These are phyloP conservation scores for Aporophyla nigra DNA, from an alignment of 2,888 invertebrate genomes.

Conservation along the genomic window DNA sequence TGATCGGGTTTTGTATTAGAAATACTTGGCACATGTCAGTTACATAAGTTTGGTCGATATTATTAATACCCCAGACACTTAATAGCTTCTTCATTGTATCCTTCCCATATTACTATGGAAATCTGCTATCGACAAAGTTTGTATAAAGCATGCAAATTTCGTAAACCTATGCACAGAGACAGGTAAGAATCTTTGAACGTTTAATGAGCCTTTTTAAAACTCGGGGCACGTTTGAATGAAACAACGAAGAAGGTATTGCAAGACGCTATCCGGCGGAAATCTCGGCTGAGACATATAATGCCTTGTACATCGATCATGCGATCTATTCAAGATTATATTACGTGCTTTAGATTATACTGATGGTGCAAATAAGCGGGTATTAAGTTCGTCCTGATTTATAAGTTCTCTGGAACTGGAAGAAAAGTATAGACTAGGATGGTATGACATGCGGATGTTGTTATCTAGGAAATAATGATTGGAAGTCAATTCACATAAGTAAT, in stretches of 20 bases:
- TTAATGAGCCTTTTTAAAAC: slow-evolving; percentile 83
- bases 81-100: slow-evolving; percentile 21
- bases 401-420: slow-evolving; percentile 15
- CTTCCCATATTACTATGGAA: slow-evolving; percentile 54
- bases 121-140: slow-evolving; percentile 52
- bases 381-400: slow-evolving; percentile 19
- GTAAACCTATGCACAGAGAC: slow-evolving; percentile 53
- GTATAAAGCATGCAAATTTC: slow-evolving; percentile 61
- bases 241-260: slow-evolving; percentile 77
- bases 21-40: background rate
- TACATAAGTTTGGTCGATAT: background rate
- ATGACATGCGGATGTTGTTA: slow-evolving; percentile 13
- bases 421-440: slow-evolving; percentile 7
- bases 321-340: slow-evolving; percentile 64
- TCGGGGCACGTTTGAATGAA: slow-evolving; percentile 81
- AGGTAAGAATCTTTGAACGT: slow-evolving; percentile 59
- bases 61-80: slow-evolving; percentile 2
- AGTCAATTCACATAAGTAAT: background rate
- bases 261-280: slow-evolving; percentile 85
- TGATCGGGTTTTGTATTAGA: background rate
- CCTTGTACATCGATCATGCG: slow-evolving; percentile 63
- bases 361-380: slow-evolving; percentile 33
- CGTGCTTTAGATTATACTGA: slow-evolving; percentile 53
- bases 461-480: background rate
- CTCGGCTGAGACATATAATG: slow-evolving; percentile 75